phyloP scores from a whole-genome alignment of 1,140 invertebrate genomes.

The Mercenaria mercenaria region DNA sequence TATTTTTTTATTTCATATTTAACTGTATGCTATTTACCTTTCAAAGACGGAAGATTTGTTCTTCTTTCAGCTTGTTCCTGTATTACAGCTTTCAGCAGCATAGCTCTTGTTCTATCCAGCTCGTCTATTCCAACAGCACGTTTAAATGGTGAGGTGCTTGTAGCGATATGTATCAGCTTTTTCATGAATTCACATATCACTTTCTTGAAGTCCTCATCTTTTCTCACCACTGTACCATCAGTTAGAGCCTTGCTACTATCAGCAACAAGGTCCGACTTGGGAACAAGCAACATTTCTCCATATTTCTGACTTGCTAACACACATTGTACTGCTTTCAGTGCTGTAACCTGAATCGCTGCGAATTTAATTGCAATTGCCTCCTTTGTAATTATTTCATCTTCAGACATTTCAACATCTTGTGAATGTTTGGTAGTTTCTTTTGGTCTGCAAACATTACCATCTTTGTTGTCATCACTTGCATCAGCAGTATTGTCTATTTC shows the following conservation, averaged over 20 bases:
- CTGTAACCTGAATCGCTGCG: constrained; percentile 87
- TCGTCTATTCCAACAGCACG: constrained; percentile 81
- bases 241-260: constrained; percentile 77
- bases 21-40: constrained; percentile 35
- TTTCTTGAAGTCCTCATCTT: constrained; percentile 83
- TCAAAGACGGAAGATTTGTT: constrained; percentile 73
- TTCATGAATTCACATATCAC: constrained; percentile 83
- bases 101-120: constrained; percentile 88
- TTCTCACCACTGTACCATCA: constrained; percentile 85
- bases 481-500: constrained; percentile 23
- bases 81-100: constrained; percentile 87
- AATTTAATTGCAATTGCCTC: constrained; percentile 76
- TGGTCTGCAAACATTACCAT: background rate
- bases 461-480: background rate
- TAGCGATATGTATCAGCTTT: constrained; percentile 82
- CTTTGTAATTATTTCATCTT: constrained; percentile 22
- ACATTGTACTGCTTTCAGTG: constrained; percentile 88
- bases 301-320: constrained; percentile 87
- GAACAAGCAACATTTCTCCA: constrained; percentile 88
- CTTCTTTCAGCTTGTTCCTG: constrained; percentile 82
- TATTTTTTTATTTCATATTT: no score
- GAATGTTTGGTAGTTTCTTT: background rate
- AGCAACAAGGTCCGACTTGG: constrained; percentile 80
- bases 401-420: background rate
- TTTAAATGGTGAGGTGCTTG: constrained; percentile 86